These are phyloP conservation scores for Bos taurus DNA, from an alignment of 2,113 vertebrate genomes.

Conservation along the genomic window ARS-UCD2.0 NC_037344.1:5711501-5712000, in stretches of 20 bases:
- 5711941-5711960: background rate
- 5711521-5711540: background rate
- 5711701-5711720: background rate
- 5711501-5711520: background rate
- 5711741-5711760: background rate
- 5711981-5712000: background rate
- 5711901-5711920: background rate
- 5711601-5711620: background rate
- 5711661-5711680: background rate
- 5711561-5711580: background rate
- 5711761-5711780: background rate
- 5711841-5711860: background rate
- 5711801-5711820: background rate
- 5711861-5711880: background rate
- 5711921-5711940: background rate
- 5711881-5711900: background rate
- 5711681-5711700: background rate
- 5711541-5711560: background rate
- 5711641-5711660: background rate
- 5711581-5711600: background rate
- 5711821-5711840: background rate
- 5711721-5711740: background rate
- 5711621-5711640: background rate
- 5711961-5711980: rapidly evolving
- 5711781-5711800: background rate